Percentiles rank a stretch among this genome's conserved stretches.
Evolutionary conservation across 2,888 invertebrate species (phyloP).

Genomic region (Alsophila aescularia): DNA sequence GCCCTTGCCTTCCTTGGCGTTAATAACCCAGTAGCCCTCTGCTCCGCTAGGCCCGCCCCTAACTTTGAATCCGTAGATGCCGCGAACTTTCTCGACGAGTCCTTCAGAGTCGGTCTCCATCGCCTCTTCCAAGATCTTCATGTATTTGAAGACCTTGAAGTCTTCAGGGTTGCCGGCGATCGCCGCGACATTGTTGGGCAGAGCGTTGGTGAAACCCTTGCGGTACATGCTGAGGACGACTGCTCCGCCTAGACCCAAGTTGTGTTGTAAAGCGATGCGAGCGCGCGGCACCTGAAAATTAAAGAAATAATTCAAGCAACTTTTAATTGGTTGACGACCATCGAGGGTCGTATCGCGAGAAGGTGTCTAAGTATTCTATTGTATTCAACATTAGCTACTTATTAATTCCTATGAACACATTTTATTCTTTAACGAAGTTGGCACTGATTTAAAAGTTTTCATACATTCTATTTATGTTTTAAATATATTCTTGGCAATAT

Average conservation of each 20-base stretch:
- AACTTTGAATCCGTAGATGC: conserved; percentile 95
- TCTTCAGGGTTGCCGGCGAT: conserved; percentile 81
- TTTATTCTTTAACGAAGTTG: neutral
- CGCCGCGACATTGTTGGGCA: conserved; percentile 72
- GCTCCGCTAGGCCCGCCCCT: conserved; percentile 91
- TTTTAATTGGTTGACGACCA: neutral
- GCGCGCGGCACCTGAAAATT: conserved; percentile 88
- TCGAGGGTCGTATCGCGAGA: neutral
- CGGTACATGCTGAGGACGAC: conserved; percentile 96
- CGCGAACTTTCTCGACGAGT: conserved; percentile 93
- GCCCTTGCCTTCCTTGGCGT: conserved; percentile 96
- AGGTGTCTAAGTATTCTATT: neutral
- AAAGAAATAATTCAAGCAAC: too few relatives aligned
- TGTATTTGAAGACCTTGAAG: conserved; percentile 92
- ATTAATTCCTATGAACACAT: neutral
- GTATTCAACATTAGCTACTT: neutral
- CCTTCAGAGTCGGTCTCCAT: conserved; percentile 92
- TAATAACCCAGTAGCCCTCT: conserved; percentile 95
- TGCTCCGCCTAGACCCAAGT: conserved; percentile 98
- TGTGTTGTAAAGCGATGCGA: conserved; percentile 96
- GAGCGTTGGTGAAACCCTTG: conserved; percentile 89
- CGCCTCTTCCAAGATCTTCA: conserved; percentile 91
- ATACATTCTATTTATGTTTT: too few relatives aligned
- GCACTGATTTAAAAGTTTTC: too few relatives aligned
- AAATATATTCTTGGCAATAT: too few relatives aligned